phyloP scores from a whole-genome alignment of 2,888 invertebrate species.

The Caenorhabditis uteleia region DNA sequence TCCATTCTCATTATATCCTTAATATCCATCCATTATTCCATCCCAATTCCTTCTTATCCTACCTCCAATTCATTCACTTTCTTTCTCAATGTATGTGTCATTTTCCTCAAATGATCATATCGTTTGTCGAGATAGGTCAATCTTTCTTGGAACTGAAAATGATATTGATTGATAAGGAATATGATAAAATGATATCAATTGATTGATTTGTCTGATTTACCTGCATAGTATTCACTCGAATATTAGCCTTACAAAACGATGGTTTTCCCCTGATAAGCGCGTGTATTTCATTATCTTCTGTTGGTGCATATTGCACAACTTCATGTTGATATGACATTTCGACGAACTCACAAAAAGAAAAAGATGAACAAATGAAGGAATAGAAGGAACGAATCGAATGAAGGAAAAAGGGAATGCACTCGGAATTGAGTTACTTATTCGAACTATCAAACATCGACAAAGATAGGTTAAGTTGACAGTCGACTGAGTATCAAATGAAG shows the following conservation, averaged over 20 bases:
- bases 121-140: constrained; percentile 47
- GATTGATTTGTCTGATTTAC: constrained; percentile 3
- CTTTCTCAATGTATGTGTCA: constrained; percentile 46
- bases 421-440: no score
- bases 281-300: constrained; percentile 35
- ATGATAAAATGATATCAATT: no score
- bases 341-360: neutral
- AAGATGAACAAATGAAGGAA: constrained; percentile 3
- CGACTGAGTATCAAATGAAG: no score
- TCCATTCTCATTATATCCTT: constrained; percentile 50
- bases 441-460: no score
- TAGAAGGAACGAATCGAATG: constrained; percentile 4
- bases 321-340: constrained; percentile 34
- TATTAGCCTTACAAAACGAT: constrained; percentile 37
- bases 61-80: constrained; percentile 52
- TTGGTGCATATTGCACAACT: constrained; percentile 35
- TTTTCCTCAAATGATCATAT: constrained; percentile 48
- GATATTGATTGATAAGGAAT: no score
- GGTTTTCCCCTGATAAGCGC: constrained; percentile 39
- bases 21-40: neutral
- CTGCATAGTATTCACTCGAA: constrained; percentile 34
- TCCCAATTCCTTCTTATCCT: neutral
- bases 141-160: constrained; percentile 50
- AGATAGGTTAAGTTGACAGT: no score
- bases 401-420: constrained; percentile 5